These are phyloP conservation scores for Siniperca knerii DNA, from an alignment of 2,113 vertebrate genomes.

Conservation along the genomic window DNA sequence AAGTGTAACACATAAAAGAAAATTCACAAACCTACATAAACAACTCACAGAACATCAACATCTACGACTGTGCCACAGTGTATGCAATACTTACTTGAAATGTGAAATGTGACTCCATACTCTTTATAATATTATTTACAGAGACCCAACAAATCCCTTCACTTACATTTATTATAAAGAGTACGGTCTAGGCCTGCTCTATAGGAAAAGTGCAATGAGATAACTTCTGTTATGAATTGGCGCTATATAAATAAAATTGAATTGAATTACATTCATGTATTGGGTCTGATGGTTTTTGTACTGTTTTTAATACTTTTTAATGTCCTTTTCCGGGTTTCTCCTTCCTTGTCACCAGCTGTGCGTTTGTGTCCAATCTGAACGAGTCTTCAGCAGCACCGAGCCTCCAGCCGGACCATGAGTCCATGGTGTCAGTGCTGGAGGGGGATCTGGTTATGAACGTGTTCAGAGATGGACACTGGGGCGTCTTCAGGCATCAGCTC, in stretches of 20 bases:
- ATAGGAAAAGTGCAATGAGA: too few relatives aligned
- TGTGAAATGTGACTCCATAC: too few relatives aligned
- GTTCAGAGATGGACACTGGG: conserved; percentile 92
- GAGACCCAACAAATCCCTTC: too few relatives aligned
- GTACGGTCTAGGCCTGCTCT: too few relatives aligned
- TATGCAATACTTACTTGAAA: neutral
- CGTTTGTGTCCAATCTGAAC: conserved; percentile 90
- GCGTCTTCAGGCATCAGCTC: conserved; percentile 90
- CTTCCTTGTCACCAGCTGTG: conserved; percentile 83
- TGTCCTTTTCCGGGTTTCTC: neutral
- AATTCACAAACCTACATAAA: neutral
- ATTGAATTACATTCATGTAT: too few relatives aligned
- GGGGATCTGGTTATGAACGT: conserved; percentile 92
- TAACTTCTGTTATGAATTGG: too few relatives aligned
- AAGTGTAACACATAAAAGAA: neutral
- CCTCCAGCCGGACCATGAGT: conserved; percentile 70
- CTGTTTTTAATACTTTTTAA: neutral
- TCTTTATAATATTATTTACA: too few relatives aligned
- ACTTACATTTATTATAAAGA: too few relatives aligned
- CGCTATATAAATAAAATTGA: too few relatives aligned
- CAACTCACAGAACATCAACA: too few relatives aligned
- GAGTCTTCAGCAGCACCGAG: conserved; percentile 77
- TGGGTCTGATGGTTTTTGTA: too few relatives aligned
- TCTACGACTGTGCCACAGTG: too few relatives aligned
- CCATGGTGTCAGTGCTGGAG: conserved; percentile 84